Base-by-base conservation (phyloP, 2,113 vertebrate species). In the Pao palembangensis region DNA sequence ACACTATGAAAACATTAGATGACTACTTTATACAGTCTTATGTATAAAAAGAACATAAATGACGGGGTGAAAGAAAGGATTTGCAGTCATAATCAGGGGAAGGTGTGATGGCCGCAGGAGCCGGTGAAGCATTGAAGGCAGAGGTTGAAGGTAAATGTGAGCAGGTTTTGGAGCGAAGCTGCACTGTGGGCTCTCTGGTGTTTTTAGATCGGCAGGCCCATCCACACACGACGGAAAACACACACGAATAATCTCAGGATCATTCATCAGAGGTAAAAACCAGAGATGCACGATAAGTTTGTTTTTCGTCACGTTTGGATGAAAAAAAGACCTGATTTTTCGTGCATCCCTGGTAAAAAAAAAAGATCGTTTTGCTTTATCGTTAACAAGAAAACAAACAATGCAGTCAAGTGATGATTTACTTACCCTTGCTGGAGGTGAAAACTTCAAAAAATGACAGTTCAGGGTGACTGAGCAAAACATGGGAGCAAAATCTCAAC, bases 1-100 rank as follows among this genome's bases (percentile, higher is more conserved):
- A 90, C 83, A 90, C 88, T 91, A 90, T 91, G 89, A 91, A 91
- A 90, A 91, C 89, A 89, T 87, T 85, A 90, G 83, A 89, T 86
- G 87, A 88, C 88, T 88, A 88, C 87, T 89, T 88, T 90, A 81
- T 88, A 90, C 88, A 91, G 87, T 87, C 79, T 79, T 86, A 86
- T 84, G 84, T 89, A 89, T 88, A 88, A 90, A 89, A 88, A 87
- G 67, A 83, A 84, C 76, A 61, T 50, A 87, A 82, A 77, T 69
- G 65, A 82, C 62, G 76, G 64, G 71, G 71, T 75, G 79, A 80
- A 65, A 61, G 64, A 51, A 59, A 63, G 73, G 47, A 28, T 55
- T 73, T 57, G 68, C 44, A 69, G 65, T 70, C 69, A 71, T 67
- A 84, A 85, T 75, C 75, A 71, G 62, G 63, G 70, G 78, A 77